These are phyloP conservation scores for Patella vulgata DNA, from an alignment of 1,140 invertebrate species.

Conservation along the genomic window DNA sequence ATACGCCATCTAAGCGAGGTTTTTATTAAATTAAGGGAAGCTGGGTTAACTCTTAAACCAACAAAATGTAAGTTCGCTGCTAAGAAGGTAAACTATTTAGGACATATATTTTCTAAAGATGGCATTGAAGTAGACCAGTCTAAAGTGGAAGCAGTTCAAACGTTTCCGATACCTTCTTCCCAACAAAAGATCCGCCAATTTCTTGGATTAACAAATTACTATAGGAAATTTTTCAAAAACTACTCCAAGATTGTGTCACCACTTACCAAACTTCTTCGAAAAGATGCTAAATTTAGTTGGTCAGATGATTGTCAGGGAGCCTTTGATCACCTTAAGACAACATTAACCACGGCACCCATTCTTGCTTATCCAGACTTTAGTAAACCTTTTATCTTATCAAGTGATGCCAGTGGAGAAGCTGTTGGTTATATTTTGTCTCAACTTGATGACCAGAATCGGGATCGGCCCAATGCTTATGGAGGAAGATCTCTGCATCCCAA, in stretches of 20 bases:
- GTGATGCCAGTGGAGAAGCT: slow-evolving; percentile 45
- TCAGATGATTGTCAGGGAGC: slow-evolving; percentile 26
- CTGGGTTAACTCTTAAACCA: slow-evolving; percentile 36
- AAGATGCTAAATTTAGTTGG: slow-evolving; percentile 30
- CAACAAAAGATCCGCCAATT: no score
- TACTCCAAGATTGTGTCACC: slow-evolving; percentile 52
- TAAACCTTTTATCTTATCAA: slow-evolving; percentile 37
- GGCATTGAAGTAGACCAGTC: slow-evolving; percentile 29
- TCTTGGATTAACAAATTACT: no score
- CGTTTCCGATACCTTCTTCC: slow-evolving; percentile 51
- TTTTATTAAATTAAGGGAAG: slow-evolving; percentile 24
- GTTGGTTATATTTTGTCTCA: slow-evolving; percentile 44
- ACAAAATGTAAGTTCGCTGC: no score
- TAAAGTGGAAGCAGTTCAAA: slow-evolving; percentile 14
- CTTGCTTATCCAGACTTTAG: slow-evolving; percentile 35
- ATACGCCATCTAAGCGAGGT: slow-evolving; percentile 21
- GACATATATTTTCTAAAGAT: no score
- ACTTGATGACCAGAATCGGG: slow-evolving; percentile 44
- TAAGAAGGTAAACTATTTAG: no score
- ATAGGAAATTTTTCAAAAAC: slow-evolving; percentile 58
- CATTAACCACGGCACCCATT: slow-evolving; percentile 30
- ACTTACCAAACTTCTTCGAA: no score
- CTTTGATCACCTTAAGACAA: slow-evolving; percentile 37
- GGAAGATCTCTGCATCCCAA: slow-evolving; percentile 59
- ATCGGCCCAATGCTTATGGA: slow-evolving; percentile 67